Conservation (phyloP, 2,113 vertebrate genomes). For the Mirounga angustirostris region DNA sequence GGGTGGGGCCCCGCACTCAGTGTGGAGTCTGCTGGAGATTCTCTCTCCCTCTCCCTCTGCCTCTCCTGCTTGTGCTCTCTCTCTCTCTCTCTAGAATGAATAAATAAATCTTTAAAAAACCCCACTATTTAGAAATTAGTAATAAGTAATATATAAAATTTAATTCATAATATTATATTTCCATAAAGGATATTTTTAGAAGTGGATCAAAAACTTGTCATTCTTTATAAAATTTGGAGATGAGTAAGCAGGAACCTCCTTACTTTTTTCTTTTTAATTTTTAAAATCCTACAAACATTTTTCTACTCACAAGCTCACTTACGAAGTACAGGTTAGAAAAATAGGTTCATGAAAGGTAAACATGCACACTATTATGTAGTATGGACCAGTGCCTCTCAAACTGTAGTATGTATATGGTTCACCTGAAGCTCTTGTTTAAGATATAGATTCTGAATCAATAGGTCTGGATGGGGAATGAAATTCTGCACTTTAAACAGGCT, state of each 20-base stretch:
- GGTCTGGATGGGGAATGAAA: background rate
- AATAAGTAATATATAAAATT: background rate
- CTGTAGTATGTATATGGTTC: background rate
- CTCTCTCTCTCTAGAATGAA: background rate
- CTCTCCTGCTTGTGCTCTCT: background rate
- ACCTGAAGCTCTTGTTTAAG: background rate
- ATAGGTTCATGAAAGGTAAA: background rate
- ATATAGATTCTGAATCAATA: background rate
- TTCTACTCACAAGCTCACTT: background rate
- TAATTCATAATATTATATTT: background rate
- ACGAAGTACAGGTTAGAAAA: background rate
- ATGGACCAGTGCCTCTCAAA: background rate
- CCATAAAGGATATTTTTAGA: background rate
- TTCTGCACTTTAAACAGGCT: background rate
- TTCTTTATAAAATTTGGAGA: background rate
- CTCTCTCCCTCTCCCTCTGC: background rate
- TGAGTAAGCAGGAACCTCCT: rapidly evolving
- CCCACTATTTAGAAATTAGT: background rate
- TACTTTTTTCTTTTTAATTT: background rate
- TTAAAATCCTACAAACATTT: background rate
- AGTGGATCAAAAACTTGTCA: background rate
- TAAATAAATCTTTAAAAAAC: background rate
- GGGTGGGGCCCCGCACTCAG: background rate
- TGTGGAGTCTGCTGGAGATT: background rate
- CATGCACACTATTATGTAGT: background rate